phyloP scores from a whole-genome alignment of 2,888 invertebrate genomes.

The Microctonus brassicae region DNA sequence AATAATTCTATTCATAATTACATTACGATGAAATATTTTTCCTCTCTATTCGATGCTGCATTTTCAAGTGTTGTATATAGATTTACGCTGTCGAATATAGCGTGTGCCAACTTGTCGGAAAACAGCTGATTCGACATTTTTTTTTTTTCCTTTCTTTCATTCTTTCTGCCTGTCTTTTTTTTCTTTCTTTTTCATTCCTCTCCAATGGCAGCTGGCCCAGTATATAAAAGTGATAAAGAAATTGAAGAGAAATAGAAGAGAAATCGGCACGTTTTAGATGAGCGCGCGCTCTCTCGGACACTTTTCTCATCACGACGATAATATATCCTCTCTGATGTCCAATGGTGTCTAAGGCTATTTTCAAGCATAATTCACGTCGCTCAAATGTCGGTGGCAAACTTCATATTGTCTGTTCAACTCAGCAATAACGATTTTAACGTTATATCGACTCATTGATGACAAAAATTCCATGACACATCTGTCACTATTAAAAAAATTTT shows the following conservation, averaged over 20 bases:
- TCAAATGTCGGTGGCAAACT: constrained; percentile 18
- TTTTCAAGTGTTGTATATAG: too few relatives aligned
- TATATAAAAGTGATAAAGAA: background rate
- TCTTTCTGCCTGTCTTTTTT: background rate
- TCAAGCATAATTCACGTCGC: background rate
- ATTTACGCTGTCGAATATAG: constrained; percentile 32
- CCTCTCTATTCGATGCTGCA: too few relatives aligned
- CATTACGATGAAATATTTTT: too few relatives aligned
- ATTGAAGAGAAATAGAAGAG: background rate
- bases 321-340: background rate
- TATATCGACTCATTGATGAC: too few relatives aligned
- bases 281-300: constrained; percentile 24
- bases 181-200: background rate
- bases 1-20: too few relatives aligned
- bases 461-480: background rate
- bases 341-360: background rate
- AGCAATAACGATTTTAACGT: constrained; percentile 9
- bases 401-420: background rate
- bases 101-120: constrained; percentile 46
- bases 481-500: background rate
- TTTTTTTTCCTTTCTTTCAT: constrained; percentile 30
- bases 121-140: constrained; percentile 59
- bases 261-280: constrained; percentile 4
- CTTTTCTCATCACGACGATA: background rate
- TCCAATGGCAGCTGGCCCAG: constrained; percentile 17